phyloP scores from a whole-genome alignment of 2,888 invertebrate species.

The Volucella bombylans region DNA sequence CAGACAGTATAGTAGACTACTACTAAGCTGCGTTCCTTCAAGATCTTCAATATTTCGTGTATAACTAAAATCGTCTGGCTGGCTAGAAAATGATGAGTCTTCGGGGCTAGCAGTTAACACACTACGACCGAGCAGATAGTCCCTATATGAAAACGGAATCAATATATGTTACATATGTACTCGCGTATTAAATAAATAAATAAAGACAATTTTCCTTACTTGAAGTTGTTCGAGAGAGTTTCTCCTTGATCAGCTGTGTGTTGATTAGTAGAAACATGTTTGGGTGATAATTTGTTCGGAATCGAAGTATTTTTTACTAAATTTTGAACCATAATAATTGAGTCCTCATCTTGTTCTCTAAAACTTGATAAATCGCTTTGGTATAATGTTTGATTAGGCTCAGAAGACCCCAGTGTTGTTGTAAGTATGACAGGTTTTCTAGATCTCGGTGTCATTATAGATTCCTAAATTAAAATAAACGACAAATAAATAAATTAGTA shows the following conservation, averaged over 20 bases:
- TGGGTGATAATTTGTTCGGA: slow-evolving; percentile 62
- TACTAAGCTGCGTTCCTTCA: slow-evolving; percentile 85
- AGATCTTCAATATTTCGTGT: slow-evolving; percentile 83
- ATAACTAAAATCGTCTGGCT: slow-evolving; percentile 87
- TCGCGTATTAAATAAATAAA: background rate
- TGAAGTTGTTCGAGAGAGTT: slow-evolving; percentile 78
- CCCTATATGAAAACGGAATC: slow-evolving; percentile 80
- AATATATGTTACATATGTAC: too few species aligned
- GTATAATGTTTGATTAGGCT: slow-evolving; percentile 78
- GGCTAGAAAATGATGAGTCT: slow-evolving; percentile 90
- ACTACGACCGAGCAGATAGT: slow-evolving; percentile 89
- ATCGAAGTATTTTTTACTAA: background rate
- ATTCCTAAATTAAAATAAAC: slow-evolving; percentile 85
- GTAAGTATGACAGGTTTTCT: slow-evolving; percentile 90
- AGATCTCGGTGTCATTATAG: slow-evolving; percentile 94
- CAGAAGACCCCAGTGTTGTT: slow-evolving; percentile 77
- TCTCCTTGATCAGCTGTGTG: slow-evolving; percentile 71
- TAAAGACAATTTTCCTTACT: slow-evolving; percentile 75
- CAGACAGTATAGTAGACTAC: slow-evolving; percentile 88
- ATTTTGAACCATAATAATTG: slow-evolving; percentile 66
- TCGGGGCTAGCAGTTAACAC: slow-evolving; percentile 89
- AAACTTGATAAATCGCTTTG: slow-evolving; percentile 77
- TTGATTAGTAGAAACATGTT: slow-evolving; percentile 71
- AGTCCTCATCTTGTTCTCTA: slow-evolving; percentile 78
- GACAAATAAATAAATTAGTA: background rate